Base-by-base conservation (phyloP, 1,140 invertebrate species). In the Drosophila arizonae region DNA sequence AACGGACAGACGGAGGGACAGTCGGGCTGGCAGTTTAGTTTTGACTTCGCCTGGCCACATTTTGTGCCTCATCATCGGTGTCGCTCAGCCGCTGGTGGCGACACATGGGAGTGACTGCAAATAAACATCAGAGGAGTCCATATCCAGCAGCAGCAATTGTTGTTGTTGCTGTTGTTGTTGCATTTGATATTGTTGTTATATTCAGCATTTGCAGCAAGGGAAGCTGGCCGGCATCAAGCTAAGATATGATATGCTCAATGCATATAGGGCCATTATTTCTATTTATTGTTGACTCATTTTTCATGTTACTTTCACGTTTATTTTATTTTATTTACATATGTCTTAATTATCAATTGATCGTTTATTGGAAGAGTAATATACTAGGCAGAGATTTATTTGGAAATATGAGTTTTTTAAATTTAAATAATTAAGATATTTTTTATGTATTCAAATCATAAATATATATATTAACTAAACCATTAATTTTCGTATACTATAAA, bases 71-170 rank as follows among this genome's bases (percentile, higher is more conserved):
- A 76, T 76, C 74, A 65, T 79, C 72, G 54, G 72, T 15, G 43
- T 15, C 43, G 43, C 43, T n/a, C 81, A 68, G 74, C 43, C 81
- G 76, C 69, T 87, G 82, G 81, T 73, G 79, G 79, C 81, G 84
- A 87, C 84, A 87, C 70, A 88, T 88, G 84, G 79, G 67, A 87
- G 48, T 77, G 79, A 88, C 85, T 82, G 84, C 84, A 87, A 88
- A 87, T 81, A 87, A 77, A 76, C 57, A 62, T 67, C 69, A 50
- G 55, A 28, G 50, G 51, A 69, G 51, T 68, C 36, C 36, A 56
- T 56, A 60, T 54, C 9, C 73, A 64, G 15, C 50, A 51, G 61
- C 41, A 45, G 30, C 48, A 39, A 11, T 39, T 48, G 48, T 64
- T 50, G 70, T 51, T 52, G 68, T 41, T 72, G 77, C 28, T 73